Evolutionary conservation across 2,113 vertebrate species (phyloP), one percentile per base, ranked within the genome.

Genomic region (Rhegmatorhina hoffmannsi): DNA sequence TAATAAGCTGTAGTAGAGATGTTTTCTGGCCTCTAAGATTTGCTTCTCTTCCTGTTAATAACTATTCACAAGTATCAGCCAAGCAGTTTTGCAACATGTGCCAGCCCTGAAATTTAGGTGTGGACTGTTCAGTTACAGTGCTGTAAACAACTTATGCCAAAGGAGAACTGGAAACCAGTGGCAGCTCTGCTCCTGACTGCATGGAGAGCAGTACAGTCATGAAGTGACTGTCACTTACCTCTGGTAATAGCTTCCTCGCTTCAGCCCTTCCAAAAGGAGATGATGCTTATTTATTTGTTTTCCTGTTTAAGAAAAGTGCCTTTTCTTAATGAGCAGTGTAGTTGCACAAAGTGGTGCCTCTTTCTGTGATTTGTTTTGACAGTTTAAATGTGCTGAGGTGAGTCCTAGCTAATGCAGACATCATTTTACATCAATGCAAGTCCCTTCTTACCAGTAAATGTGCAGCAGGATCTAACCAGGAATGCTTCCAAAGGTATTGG

Each of bases 301-400:
- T 94, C 18, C 28, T 87, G 19, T 50, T 91, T 8, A 40, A 59
- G 36, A 73, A 47, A 74, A 90, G 47, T 11, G 13, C 63, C 34
- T 59, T 56, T 60, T 91, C 33, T 67, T 43, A 85, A 70, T 33
- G 20, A 80, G 49, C 70, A 58, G 24, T 23, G 17, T 84, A 60
- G 60, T 78, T 58, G 12, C 20, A 7, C 24, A 4, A 7, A 88
- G 50, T 4, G 1, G 11, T 63, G 59, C 60, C 31, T 63, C 31
- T 40, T 68, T n/a, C 43, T 84, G 58, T 90, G 69, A 31, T 94
- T 43, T 91, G 47, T 87, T 95, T 88, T 79, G 84, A 56, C 75
- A 86, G 38, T 72, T 94, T 72, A 24, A 84, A 62, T 75, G 36
- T 81, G 34, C 38, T 73, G 49, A 68, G 56, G 24, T 82, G 69